Evolutionary conservation across 2,888 invertebrate species (phyloP).

Genomic region (Aphodius sticticus): DNA sequence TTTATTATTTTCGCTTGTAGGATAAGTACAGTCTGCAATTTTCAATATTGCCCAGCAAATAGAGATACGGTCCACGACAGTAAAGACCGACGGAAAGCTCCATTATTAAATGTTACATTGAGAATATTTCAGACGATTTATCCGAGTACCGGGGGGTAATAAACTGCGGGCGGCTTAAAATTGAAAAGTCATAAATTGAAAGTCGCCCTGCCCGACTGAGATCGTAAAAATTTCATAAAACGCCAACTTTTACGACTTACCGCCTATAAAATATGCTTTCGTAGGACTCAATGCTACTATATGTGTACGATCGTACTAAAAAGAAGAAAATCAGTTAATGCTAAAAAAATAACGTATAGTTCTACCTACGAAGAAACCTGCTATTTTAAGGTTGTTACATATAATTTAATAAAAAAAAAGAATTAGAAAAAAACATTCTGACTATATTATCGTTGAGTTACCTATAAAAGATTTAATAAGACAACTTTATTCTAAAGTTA

Average conservation of each 20-base stretch:
- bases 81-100: neutral
- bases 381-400: no score
- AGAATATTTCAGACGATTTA: neutral
- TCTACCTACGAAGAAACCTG: no score
- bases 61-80: neutral
- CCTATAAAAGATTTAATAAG: no score
- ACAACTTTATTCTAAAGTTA: no score
- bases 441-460: no score
- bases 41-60: neutral
- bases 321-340: neutral
- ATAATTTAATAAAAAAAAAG: no score
- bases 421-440: no score
- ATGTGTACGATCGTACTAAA: neutral
- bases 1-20: no score
- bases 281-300: neutral
- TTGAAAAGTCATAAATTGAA: neutral
- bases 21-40: neutral
- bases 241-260: neutral
- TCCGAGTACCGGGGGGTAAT: neutral
- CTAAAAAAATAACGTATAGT: no score
- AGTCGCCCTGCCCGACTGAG: neutral
- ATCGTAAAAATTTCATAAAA: neutral
- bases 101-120: conserved; percentile 4
- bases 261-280: neutral
- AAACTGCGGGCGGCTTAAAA: neutral